phyloP scores from a whole-genome alignment of 1,140 invertebrate genomes.

The Macrotrachela quadricornifera region DNA sequence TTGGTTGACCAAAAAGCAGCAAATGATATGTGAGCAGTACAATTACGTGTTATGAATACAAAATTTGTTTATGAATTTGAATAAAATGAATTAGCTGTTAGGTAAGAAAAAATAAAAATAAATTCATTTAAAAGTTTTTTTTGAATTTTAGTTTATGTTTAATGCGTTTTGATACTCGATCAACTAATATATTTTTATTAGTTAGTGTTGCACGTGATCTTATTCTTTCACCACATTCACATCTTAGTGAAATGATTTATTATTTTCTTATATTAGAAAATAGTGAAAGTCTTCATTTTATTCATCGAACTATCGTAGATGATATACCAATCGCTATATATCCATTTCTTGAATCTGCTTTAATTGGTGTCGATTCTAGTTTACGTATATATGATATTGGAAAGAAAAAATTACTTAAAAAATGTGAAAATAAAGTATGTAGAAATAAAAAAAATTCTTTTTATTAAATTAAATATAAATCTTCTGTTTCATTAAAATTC shows the following conservation, averaged over 20 bases:
- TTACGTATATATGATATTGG: constrained; percentile 85
- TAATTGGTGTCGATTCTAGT: constrained; percentile 74
- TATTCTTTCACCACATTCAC: constrained; percentile 59
- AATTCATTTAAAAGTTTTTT: constrained; percentile 5
- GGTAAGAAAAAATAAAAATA: constrained; percentile 31
- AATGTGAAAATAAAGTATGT: constrained; percentile 84
- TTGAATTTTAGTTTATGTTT: constrained; percentile 41
- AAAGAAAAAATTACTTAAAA: constrained; percentile 79
- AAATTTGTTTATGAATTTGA: constrained; percentile 53
- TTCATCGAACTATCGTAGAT: constrained; percentile 81
- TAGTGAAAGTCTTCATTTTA: constrained; percentile 56
- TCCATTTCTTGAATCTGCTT: constrained; percentile 65
- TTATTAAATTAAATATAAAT: neutral
- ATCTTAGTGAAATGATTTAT: constrained; percentile 56
- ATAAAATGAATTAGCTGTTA: constrained; percentile 86
- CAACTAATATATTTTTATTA: constrained; percentile 50
- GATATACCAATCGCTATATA: constrained; percentile 59
- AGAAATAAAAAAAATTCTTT: too few relatives aligned
- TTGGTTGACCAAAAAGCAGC: constrained; percentile 89
- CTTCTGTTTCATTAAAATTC: neutral
- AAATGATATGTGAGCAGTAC: constrained; percentile 83
- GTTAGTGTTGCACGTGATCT: constrained; percentile 75
- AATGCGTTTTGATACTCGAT: constrained; percentile 46
- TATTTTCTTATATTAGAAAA: constrained; percentile 48
- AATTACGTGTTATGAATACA: constrained; percentile 68